A percentile compares a stretch with the other conserved stretches of the same genome.
phyloP scores from a whole-genome alignment of 2,888 invertebrate genomes.

The Tenthredo distinguenda region DNA sequence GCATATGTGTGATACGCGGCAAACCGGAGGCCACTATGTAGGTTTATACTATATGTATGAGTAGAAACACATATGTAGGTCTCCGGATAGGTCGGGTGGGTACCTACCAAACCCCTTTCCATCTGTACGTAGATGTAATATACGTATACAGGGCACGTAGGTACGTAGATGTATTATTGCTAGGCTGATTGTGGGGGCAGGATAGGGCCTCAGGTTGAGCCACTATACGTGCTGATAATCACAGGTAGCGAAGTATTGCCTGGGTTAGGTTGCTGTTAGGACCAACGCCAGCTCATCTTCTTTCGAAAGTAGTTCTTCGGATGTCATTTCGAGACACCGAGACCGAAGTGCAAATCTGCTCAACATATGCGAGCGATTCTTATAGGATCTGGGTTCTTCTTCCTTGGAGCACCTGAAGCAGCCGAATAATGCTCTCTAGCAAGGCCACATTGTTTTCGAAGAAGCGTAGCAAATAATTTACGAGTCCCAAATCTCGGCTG shows the following conservation, averaged over 20 bases:
- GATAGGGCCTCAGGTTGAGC: constrained; percentile 69
- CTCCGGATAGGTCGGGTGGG: constrained; percentile 8
- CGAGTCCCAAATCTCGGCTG: constrained; percentile 34
- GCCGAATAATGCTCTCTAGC: not conserved
- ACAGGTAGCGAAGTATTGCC: constrained; percentile 73
- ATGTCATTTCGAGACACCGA: not conserved
- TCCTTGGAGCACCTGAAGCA: constrained; percentile 35
- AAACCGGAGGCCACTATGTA: constrained; percentile 21
- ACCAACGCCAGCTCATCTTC: not conserved
- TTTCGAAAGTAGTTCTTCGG: not conserved
- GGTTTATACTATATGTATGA: not conserved
- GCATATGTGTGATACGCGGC: constrained; percentile 16
- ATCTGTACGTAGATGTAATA: constrained; percentile 50
- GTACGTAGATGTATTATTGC: constrained; percentile 62
- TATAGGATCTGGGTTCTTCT: not conserved
- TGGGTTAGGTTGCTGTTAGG: constrained; percentile 70
- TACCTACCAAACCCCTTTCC: constrained; percentile 48
- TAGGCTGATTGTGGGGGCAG: constrained; percentile 70
- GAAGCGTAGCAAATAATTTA: constrained; percentile 36
- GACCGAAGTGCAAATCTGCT: constrained; percentile 17
- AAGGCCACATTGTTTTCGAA: constrained; percentile 19
- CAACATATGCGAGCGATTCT: constrained; percentile 6
- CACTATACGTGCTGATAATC: constrained; percentile 73
- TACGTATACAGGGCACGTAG: constrained; percentile 52
- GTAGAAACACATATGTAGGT: constrained; percentile 13